Evolutionary conservation across 2,113 vertebrate species (phyloP), one percentile per base, ranked within the genome.

Genomic region (Atlantisia rogersi): DNA sequence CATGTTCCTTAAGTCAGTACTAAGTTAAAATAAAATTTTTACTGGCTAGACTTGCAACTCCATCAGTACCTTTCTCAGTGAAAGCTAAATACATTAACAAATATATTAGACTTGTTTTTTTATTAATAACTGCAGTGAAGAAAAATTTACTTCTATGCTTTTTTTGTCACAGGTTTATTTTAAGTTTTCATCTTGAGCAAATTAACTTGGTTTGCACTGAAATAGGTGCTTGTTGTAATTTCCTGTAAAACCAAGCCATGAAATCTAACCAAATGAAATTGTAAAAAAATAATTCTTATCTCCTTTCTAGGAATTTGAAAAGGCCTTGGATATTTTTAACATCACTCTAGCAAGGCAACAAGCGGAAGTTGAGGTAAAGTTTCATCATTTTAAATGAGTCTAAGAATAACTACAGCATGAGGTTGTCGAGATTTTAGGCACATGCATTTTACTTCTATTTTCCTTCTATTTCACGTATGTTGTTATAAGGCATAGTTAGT

Each of bases 301-400:
- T 97, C 48, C 50, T 97, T 98, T 89, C 60, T 90, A 99, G 99
- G 98, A 98, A 58, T 97, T 98, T 1, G 99, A 99, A 97, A 99
- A 98, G 95, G 44, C 95, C 4, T 94, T 99, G 98, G 99, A 99
- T 98, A 98, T 99, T 96, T 99, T 99, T 98, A 99, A 99, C 97
- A 99, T 99, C 98, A 99, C 99, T 12, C 90, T 99, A 92, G 99
- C 98, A 91, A 98, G 99, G 93, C 99, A 99, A 84, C 99, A 99
- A 95, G 99, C 99, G 89, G 99, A 99, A 98, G 98, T 99, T 97
- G 99, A 99, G 99, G 99, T 99, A 98, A 98, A 94, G 88, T 77
- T 25, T 83, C 52, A 69, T 88, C 5, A 56, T 35, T 91, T 96
- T 82, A 46, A 79, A 12, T 55, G 11, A 50, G 1, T 35, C 19